Evolutionary conservation across 2,888 invertebrate species (phyloP), one percentile per base, ranked within the genome.

Genomic region (Alsophila aescularia): DNA sequence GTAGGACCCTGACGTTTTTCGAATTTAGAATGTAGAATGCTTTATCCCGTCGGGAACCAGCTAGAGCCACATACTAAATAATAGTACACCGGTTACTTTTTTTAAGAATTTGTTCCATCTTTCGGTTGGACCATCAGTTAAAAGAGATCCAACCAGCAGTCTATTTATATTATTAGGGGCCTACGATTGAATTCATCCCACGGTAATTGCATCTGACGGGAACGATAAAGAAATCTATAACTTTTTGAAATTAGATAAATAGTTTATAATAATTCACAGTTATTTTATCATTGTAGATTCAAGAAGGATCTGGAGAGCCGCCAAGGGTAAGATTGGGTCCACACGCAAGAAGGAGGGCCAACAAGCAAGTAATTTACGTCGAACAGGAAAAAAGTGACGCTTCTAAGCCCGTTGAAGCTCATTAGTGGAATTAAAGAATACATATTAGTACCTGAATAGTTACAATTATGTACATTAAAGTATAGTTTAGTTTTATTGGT

Each of bases 321-420:
- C 64, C 75, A 1, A 72, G 66, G 39, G 64, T 78, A 2, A 72
- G 79, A 18, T 65, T 75, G 1, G 83, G 86, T 6, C 85, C 80
- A 0, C 77, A 79, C 21, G 85, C 83, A 0, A 75, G 85, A 37
- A 79, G 85, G 44, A 70, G 84, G 42, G 84, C 80, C 0, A 76
- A 77, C 57, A 84, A 81, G 60, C 75, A 75, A 44, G 73, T 77
- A 0, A 60, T 81, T 0, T 52, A 80, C 14, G 55, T 81, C 6
- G 67, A 80, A 27, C 60, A 70, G 14, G 41, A 65, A n/a, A 37
- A 64, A 5, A 57, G 36, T 42, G 54, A 65, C 42, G 44, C 44
- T 54, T 16, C 65, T 55, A 60, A 39, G 31, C 24, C 52, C 12
- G 36, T 18, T 34, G 40, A 51, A 41, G 40, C 34, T 43, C 29